phyloP scores from a whole-genome alignment of 1,140 invertebrate species.

The Leptinotarsa undecemlineata region DNA sequence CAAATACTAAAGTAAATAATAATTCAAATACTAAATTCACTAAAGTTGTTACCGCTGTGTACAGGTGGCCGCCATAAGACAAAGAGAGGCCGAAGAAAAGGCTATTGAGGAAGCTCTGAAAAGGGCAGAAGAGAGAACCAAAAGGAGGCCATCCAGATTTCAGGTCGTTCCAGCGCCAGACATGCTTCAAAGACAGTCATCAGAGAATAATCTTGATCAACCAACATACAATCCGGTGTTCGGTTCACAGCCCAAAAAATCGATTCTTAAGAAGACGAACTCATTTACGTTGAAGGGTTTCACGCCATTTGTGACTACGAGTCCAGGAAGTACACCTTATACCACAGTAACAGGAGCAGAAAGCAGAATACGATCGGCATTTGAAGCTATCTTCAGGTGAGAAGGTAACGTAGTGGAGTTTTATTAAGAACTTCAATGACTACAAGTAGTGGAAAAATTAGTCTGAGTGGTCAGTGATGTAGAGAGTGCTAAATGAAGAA shows the following conservation, averaged over 20 bases:
- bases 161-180: constrained; percentile 73
- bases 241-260: constrained; percentile 75
- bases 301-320: constrained; percentile 65
- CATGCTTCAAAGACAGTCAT: constrained; percentile 55
- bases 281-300: constrained; percentile 80
- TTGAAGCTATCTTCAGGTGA: constrained; percentile 80
- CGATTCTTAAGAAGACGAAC: constrained; percentile 90
- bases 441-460: too few relatives aligned
- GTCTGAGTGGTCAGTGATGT: too few relatives aligned
- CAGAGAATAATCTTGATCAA: constrained; percentile 49
- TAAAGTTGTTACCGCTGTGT: not conserved
- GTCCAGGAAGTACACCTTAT: constrained; percentile 74
- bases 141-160: constrained; percentile 68
- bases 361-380: constrained; percentile 82
- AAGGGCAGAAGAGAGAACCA: constrained; percentile 56
- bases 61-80: constrained; percentile 65
- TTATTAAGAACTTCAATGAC: too few relatives aligned
- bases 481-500: too few relatives aligned
- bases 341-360: constrained; percentile 86
- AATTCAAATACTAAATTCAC: not conserved
- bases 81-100: constrained; percentile 66
- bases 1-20: too few relatives aligned
- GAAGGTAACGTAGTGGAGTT: not conserved
- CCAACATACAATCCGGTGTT: constrained; percentile 63
- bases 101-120: constrained; percentile 64